Evolutionary conservation across 2,113 vertebrate genomes (phyloP).

Genomic region (Acanthochromis polyacanthus): DNA sequence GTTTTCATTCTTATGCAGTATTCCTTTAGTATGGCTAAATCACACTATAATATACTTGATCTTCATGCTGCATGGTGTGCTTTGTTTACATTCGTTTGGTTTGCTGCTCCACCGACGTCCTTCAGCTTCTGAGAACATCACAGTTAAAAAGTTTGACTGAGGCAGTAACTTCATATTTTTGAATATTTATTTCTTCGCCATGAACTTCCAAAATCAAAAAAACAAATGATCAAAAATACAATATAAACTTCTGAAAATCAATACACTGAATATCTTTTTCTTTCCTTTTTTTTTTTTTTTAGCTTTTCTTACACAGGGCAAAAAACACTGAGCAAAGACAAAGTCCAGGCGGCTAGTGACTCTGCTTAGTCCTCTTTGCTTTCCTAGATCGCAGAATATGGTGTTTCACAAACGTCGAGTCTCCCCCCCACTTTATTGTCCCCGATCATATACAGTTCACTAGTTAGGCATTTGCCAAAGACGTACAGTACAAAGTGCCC

Average conservation of each 20-base stretch:
- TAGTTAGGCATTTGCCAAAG: constrained; percentile 66
- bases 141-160: constrained; percentile 37
- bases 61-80: too few relatives aligned
- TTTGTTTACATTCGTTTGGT: too few relatives aligned
- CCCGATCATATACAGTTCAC: constrained; percentile 72
- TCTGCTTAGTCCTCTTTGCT: constrained; percentile 67
- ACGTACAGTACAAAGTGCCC: constrained; percentile 75
- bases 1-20: too few relatives aligned
- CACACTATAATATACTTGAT: not conserved
- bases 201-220: constrained; percentile 78
- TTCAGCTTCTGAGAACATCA: constrained; percentile 1
- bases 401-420: constrained; percentile 64
- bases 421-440: constrained; percentile 24
- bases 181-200: constrained; percentile 78
- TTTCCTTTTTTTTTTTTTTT: constrained; percentile 47
- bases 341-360: constrained; percentile 61
- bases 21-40: too few relatives aligned
- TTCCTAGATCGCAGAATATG: constrained; percentile 67
- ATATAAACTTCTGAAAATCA: constrained; percentile 85
- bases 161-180: constrained; percentile 57
- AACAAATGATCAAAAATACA: constrained; percentile 84
- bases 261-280: constrained; percentile 71
- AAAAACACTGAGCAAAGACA: constrained; percentile 79
- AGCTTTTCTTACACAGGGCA: constrained; percentile 69
- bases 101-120: not conserved